These are phyloP conservation scores for Leptopilina clavipes DNA, from an alignment of 1,140 invertebrate genomes.

Conservation along the genomic window DNA sequence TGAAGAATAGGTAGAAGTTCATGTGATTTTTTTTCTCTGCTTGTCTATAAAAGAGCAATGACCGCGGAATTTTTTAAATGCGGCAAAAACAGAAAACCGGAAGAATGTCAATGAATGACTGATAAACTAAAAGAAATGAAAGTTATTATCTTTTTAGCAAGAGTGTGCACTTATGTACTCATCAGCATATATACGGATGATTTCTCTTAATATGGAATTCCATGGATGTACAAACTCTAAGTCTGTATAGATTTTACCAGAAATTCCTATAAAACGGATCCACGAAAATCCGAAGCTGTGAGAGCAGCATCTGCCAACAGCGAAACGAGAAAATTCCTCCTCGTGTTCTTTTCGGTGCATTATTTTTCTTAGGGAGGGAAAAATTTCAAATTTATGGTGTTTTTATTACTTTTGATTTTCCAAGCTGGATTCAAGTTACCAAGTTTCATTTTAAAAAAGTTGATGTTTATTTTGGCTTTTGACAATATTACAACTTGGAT, in stretches of 20 bases:
- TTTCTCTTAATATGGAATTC: conserved; percentile 65
- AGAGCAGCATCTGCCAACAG: not conserved
- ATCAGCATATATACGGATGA: conserved; percentile 50
- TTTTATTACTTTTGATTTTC: not conserved
- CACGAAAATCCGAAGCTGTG: conserved; percentile 14
- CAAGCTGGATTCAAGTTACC: not conserved
- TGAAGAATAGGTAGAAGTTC: not conserved
- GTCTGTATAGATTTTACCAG: not conserved
- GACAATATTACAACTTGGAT: not conserved
- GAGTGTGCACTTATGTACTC: conserved; percentile 37
- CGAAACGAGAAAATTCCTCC: not conserved
- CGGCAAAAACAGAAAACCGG: conserved; percentile 5
- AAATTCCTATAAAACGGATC: not conserved
- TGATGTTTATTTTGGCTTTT: not conserved
- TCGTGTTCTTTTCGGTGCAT: not conserved
- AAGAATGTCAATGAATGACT: conserved; percentile 8
- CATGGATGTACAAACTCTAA: conserved; percentile 40
- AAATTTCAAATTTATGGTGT: conserved; percentile 15
- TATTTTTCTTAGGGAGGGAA: not conserved
- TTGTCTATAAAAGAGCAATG: not conserved
- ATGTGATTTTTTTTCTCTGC: not conserved
- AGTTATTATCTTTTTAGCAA: conserved; percentile 38
- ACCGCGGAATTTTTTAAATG: not conserved
- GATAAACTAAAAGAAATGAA: conserved; percentile 26
- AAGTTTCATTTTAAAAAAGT: not conserved